Percentiles rank a stretch among this genome's conserved stretches.
Evolutionary conservation across 1,140 invertebrate genomes (phyloP).

Genomic region (Colletes latitarsis): DNA sequence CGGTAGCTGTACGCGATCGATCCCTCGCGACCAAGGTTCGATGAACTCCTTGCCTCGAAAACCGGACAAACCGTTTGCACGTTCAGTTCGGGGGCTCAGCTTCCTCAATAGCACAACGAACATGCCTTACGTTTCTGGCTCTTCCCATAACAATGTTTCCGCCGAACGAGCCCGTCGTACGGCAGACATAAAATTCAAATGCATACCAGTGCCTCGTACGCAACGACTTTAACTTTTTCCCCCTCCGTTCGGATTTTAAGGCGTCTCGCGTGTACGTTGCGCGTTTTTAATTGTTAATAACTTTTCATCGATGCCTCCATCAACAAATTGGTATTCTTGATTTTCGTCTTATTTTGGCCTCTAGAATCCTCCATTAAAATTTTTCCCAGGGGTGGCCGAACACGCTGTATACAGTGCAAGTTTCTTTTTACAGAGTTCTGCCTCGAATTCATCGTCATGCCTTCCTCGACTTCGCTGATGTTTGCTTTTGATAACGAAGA

Average conservation of each 20-base stretch:
- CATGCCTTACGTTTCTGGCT: background rate
- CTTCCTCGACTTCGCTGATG: background rate
- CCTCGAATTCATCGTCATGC: slow-evolving; percentile 7
- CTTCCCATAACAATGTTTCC: background rate
- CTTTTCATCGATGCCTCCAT: too few species aligned
- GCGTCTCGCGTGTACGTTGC: too few species aligned
- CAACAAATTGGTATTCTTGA: too few species aligned
- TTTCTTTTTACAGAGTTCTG: background rate
- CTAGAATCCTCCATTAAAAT: too few species aligned
- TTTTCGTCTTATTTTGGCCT: too few species aligned
- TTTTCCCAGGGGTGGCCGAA: too few species aligned
- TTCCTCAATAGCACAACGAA: slow-evolving; percentile 9
- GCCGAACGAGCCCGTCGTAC: too few species aligned
- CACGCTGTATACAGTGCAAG: background rate
- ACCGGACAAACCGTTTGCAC: slow-evolving; percentile 53
- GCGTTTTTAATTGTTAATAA: too few species aligned
- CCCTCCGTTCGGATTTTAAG: too few species aligned
- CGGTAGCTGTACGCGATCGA: slow-evolving; percentile 49
- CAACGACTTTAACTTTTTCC: too few species aligned
- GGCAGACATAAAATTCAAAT: background rate
- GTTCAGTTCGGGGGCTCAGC: slow-evolving; percentile 25
- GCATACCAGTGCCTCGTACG: background rate
- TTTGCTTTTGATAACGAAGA: slow-evolving; percentile 1
- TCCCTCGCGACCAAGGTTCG: slow-evolving; percentile 46
- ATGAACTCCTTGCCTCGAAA: slow-evolving; percentile 53